A percentile compares a stretch with the other conserved stretches of the same genome.
These are phyloP conservation scores for Nerophis ophidion DNA, from an alignment of 2,113 vertebrate species.

Conservation along the genomic window DNA sequence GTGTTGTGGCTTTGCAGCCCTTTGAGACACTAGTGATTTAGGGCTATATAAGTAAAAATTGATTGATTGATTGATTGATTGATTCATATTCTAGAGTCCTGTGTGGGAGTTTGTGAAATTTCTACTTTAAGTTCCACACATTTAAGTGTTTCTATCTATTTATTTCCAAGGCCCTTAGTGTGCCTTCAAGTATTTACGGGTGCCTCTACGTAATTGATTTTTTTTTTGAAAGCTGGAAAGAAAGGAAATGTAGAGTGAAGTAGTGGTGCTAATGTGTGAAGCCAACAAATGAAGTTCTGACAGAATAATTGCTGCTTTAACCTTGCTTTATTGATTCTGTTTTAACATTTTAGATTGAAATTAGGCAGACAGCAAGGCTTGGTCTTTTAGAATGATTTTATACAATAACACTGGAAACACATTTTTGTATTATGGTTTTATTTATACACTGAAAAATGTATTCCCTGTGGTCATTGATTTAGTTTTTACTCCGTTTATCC, in stretches of 20 bases:
- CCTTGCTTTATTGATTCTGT: slow-evolving; percentile 51
- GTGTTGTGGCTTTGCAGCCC: no score
- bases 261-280: slow-evolving; percentile 29
- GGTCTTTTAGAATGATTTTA: background rate
- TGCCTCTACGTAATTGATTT: slow-evolving; percentile 56
- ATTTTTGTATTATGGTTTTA: background rate
- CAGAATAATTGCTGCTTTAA: slow-evolving; percentile 45
- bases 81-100: no score
- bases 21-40: no score
- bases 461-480: no score
- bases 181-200: slow-evolving; percentile 54
- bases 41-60: no score
- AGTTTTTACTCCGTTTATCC: no score
- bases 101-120: slow-evolving; percentile 26
- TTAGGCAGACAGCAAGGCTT: background rate
- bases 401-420: background rate
- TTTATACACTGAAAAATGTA: no score
- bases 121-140: slow-evolving; percentile 26
- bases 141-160: slow-evolving; percentile 41
- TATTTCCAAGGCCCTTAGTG: slow-evolving; percentile 50
- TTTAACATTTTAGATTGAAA: background rate
- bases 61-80: no score
- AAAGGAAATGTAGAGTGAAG: slow-evolving; percentile 21
- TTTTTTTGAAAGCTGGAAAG: slow-evolving; percentile 14
- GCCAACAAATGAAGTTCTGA: slow-evolving; percentile 54